A percentile compares a stretch with the other conserved stretches of the same genome.
These are phyloP conservation scores for Clarias platycephalus DNA, from an alignment of 2,797 vertebrate species.

Conservation along the genomic window DNA sequence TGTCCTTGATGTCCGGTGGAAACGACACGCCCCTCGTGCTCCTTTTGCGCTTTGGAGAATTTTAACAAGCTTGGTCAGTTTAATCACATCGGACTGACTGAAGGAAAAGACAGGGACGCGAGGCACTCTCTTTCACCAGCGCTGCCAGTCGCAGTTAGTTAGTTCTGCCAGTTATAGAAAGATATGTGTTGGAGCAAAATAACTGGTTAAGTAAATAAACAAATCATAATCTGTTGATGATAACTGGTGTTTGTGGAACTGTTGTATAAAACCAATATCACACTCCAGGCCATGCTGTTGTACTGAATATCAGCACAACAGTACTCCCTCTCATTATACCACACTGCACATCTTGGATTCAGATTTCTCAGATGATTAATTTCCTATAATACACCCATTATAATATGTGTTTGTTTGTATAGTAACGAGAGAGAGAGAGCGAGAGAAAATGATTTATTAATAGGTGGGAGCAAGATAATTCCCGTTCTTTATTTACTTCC, in stretches of 20 bases:
- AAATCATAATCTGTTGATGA: too few species aligned
- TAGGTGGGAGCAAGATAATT: background rate
- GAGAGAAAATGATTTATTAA: background rate
- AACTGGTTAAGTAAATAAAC: too few species aligned
- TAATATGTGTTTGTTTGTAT: background rate
- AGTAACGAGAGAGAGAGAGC: background rate
- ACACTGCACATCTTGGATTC: background rate
- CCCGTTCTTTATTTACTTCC: background rate
- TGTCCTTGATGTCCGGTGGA: slow-evolving; percentile 70
- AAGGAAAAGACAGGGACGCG: background rate
- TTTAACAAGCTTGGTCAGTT: too few species aligned
- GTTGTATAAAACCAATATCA: too few species aligned
- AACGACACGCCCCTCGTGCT: slow-evolving; percentile 68
- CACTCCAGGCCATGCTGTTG: too few species aligned
- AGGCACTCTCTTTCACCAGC: too few species aligned
- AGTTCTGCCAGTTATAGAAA: too few species aligned
- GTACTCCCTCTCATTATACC: background rate
- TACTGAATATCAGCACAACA: too few species aligned
- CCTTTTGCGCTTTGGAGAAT: slow-evolving; percentile 72
- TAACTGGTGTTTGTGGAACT: too few species aligned
- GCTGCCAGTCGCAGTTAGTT: too few species aligned
- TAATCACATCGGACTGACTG: background rate
- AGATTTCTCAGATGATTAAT: background rate
- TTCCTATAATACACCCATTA: background rate
- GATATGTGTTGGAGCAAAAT: too few species aligned